A percentile compares a stretch with the other conserved stretches of the same genome.
phyloP scores from a whole-genome alignment of 2,888 invertebrate species.

The Branchellion lobata region DNA sequence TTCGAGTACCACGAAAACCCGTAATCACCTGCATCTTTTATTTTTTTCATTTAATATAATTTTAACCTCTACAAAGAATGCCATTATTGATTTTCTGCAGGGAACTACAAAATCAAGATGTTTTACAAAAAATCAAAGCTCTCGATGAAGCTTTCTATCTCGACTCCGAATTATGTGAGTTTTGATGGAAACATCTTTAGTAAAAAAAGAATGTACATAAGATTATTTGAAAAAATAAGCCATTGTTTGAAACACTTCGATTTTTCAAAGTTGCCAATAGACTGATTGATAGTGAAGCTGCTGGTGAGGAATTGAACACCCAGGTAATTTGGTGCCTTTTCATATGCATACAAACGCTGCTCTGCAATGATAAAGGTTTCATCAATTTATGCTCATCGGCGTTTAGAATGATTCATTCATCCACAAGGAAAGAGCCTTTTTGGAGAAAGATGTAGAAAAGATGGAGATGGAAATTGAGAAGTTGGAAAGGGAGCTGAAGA shows the following conservation, averaged over 20 bases:
- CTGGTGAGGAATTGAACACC: background rate
- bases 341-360: background rate
- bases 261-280: background rate
- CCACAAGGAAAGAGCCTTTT: background rate
- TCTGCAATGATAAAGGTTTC: too few species aligned
- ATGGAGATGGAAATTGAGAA: slow-evolving; percentile 10
- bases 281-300: background rate
- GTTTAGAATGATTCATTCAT: too few species aligned
- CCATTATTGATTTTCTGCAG: background rate
- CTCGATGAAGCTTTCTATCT: slow-evolving; percentile 2
- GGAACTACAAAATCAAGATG: background rate
- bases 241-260: too few species aligned
- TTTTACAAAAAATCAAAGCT: background rate
- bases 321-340: background rate
- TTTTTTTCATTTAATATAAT: background rate
- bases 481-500: background rate
- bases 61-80: background rate
- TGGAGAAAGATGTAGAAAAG: slow-evolving; percentile 6
- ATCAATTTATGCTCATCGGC: too few species aligned
- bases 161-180: background rate
- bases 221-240: too few species aligned
- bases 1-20: background rate
- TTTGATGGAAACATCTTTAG: background rate
- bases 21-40: background rate
- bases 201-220: too few species aligned